phyloP scores from a whole-genome alignment of 2,888 invertebrate genomes.

The Suillia variegata region DNA sequence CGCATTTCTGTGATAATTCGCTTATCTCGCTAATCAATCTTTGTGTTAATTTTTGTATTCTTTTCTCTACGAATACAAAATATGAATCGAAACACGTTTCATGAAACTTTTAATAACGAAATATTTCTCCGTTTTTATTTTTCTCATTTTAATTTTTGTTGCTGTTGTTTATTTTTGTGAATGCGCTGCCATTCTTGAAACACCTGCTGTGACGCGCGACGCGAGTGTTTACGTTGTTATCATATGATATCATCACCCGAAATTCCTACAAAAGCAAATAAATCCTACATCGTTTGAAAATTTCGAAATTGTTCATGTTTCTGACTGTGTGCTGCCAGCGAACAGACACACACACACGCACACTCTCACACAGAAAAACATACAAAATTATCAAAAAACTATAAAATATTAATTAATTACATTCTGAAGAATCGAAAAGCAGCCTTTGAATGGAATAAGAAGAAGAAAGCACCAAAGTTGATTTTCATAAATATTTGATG shows the following conservation, averaged over 20 bases:
- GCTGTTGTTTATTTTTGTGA: background rate
- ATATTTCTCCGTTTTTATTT: slow-evolving; percentile 1
- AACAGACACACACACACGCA: too few relatives aligned
- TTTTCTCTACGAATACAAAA: background rate
- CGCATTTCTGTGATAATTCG: background rate
- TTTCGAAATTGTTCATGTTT: background rate
- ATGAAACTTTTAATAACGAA: slow-evolving; percentile 38
- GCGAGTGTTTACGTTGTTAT: slow-evolving; percentile 42
- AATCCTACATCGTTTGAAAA: slow-evolving; percentile 44
- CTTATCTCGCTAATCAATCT: background rate
- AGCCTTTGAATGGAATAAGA: too few relatives aligned
- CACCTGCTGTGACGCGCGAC: slow-evolving; percentile 53
- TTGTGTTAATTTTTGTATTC: background rate
- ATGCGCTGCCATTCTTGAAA: slow-evolving; percentile 16
- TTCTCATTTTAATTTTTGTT: background rate
- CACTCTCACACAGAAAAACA: too few relatives aligned
- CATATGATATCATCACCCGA: slow-evolving; percentile 58
- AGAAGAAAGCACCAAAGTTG: background rate
- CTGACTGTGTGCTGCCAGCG: background rate
- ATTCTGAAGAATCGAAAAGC: background rate
- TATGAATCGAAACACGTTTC: slow-evolving; percentile 44
- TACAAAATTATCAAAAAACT: background rate
- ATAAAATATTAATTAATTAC: slow-evolving; percentile 3
- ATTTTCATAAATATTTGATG: background rate
- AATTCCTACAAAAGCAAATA: slow-evolving; percentile 56